Evolutionary conservation across 2,888 invertebrate genomes (phyloP).

Genomic region (Drosophila subsilvestris): DNA sequence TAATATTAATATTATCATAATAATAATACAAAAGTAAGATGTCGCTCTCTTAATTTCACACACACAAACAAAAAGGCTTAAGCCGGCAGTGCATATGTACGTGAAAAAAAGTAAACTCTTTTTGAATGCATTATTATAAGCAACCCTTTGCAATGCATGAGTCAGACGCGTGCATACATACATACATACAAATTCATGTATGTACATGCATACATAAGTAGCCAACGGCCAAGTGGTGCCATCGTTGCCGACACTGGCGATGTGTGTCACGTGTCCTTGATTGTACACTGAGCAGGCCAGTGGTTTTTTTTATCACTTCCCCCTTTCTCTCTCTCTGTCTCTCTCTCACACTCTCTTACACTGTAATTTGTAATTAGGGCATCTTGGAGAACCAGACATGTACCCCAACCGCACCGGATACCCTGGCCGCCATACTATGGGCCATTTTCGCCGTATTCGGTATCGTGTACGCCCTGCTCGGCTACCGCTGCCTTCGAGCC

Average conservation of each 20-base stretch:
- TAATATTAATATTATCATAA: not conserved
- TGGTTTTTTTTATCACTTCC: no score
- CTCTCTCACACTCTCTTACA: constrained; percentile 27
- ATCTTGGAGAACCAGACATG: constrained; percentile 84
- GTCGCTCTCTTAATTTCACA: not conserved
- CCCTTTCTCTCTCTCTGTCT: not conserved
- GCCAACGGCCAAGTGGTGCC: not conserved
- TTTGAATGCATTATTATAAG: not conserved
- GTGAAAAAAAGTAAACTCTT: not conserved
- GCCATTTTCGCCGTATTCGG: constrained; percentile 88
- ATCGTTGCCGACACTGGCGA: not conserved
- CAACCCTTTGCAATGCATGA: not conserved
- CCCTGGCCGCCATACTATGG: constrained; percentile 83
- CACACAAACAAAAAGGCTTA: not conserved
- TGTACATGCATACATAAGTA: constrained; percentile 3
- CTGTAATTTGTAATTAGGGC: constrained; percentile 69
- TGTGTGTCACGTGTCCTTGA: constrained; percentile 12
- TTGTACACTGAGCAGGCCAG: not conserved
- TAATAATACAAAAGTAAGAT: not conserved
- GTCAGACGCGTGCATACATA: not conserved
- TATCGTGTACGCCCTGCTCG: constrained; percentile 92
- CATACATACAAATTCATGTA: no score
- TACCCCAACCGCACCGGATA: constrained; percentile 82
- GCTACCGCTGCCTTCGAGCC: constrained; percentile 94
- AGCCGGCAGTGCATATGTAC: not conserved